A percentile compares a stretch with the other conserved stretches of the same genome.
Conservation (phyloP, 2,888 invertebrate species). For the Leucophenga maculata region DNA sequence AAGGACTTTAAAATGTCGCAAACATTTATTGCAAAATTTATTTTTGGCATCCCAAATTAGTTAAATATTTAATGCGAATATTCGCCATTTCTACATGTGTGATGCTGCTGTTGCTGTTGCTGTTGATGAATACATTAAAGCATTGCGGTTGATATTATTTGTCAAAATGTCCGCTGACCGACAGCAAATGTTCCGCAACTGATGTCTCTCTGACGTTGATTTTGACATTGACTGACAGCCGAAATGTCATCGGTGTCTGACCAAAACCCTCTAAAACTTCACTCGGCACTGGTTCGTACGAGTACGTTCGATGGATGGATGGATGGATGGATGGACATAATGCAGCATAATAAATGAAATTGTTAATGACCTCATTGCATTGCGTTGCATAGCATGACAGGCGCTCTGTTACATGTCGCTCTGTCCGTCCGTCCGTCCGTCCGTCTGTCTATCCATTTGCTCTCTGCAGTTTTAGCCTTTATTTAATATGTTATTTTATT, state of each 20-base stretch:
- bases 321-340: constrained; percentile 37
- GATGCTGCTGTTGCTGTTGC: too few species aligned
- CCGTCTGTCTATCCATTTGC: background rate
- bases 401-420: too few species aligned
- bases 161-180: constrained; percentile 44
- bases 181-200: constrained; percentile 7
- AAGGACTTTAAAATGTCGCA: background rate
- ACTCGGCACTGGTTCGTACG: too few species aligned
- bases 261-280: too few species aligned
- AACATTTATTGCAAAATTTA: background rate
- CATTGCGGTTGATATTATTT: constrained; percentile 59
- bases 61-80: background rate
- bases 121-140: constrained; percentile 19
- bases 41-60: background rate
- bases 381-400: constrained; percentile 10
- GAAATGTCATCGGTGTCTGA: constrained; percentile 3
- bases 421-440: background rate
- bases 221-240: constrained; percentile 24
- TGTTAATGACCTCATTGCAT: constrained; percentile 53
- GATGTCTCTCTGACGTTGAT: constrained; percentile 7
- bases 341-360: constrained; percentile 62
- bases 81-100: background rate
- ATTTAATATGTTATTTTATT: constrained; percentile 66
- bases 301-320: background rate
- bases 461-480: constrained; percentile 34